Evolutionary conservation across 2,888 invertebrate genomes (phyloP).

Genomic region (Drosophila neotestacea): DNA sequence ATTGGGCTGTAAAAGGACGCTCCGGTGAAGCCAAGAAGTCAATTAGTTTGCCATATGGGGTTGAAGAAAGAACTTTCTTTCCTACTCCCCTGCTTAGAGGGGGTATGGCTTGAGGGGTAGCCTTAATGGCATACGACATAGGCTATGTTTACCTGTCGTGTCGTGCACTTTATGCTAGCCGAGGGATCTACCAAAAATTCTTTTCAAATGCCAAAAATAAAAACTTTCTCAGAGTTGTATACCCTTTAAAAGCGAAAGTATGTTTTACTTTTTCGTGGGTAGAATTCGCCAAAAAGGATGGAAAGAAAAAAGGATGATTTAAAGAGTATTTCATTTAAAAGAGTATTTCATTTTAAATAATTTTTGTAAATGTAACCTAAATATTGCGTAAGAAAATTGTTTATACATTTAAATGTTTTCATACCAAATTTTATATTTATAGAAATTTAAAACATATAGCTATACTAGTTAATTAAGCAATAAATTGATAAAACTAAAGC

Average conservation of each 20-base stretch:
- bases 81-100: background rate
- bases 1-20: conserved; percentile 73
- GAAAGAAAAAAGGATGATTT: background rate
- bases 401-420: no score
- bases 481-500: no score
- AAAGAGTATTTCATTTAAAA: no score
- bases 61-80: conserved; percentile 16
- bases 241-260: conserved; percentile 11
- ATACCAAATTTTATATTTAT: no score
- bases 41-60: conserved; percentile 66
- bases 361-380: no score
- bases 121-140: conserved; percentile 22
- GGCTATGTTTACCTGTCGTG: conserved; percentile 31
- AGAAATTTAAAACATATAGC: no score
- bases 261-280: background rate
- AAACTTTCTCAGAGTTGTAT: background rate
- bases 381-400: no score
- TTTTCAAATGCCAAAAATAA: conserved; percentile 3
- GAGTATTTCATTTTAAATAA: no score
- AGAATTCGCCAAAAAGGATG: background rate
- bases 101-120: background rate
- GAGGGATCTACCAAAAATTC: conserved; percentile 15
- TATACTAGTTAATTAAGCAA: no score
- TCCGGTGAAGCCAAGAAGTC: conserved; percentile 66
- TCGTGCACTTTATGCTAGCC: conserved; percentile 19